These are phyloP conservation scores for Sebastolobus alascanus DNA, from an alignment of 2,797 vertebrate genomes.

Conservation along the genomic window DNA sequence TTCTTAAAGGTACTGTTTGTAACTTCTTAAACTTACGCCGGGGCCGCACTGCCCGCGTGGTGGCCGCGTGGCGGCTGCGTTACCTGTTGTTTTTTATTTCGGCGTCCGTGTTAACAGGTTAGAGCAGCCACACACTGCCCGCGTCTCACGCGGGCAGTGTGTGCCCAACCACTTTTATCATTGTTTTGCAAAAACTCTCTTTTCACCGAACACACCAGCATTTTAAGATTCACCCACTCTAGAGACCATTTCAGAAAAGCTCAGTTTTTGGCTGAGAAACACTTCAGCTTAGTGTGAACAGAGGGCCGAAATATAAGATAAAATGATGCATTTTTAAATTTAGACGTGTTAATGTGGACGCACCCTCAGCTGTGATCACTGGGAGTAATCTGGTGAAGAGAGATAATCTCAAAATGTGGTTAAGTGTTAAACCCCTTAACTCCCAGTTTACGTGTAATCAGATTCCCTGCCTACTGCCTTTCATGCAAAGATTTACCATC, in stretches of 20 bases:
- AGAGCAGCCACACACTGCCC: too few relatives aligned
- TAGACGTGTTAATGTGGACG: too few relatives aligned
- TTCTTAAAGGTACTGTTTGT: too few relatives aligned
- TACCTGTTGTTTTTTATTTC: too few relatives aligned
- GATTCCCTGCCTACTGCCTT: not conserved
- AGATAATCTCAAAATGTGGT: constrained; percentile 39
- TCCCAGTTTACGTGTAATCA: constrained; percentile 16
- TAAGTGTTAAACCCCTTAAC: constrained; percentile 3
- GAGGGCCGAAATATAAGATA: not conserved
- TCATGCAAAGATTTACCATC: not conserved
- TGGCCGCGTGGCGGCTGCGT: too few relatives aligned
- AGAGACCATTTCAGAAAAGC: not conserved
- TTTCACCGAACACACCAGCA: not conserved
- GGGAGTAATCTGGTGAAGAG: constrained; percentile 7
- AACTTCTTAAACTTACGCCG: too few relatives aligned
- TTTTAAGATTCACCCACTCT: not conserved
- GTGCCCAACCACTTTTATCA: too few relatives aligned
- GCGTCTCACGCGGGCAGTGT: too few relatives aligned
- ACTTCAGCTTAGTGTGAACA: not conserved
- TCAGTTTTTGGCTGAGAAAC: not conserved
- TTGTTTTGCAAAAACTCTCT: not conserved
- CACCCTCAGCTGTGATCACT: not conserved
- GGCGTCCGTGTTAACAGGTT: too few relatives aligned
- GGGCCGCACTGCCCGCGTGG: too few relatives aligned
- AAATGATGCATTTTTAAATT: not conserved